These are phyloP conservation scores for Misgurnus anguillicaudatus DNA, from an alignment of 2,113 vertebrate genomes.

Conservation along the genomic window DNA sequence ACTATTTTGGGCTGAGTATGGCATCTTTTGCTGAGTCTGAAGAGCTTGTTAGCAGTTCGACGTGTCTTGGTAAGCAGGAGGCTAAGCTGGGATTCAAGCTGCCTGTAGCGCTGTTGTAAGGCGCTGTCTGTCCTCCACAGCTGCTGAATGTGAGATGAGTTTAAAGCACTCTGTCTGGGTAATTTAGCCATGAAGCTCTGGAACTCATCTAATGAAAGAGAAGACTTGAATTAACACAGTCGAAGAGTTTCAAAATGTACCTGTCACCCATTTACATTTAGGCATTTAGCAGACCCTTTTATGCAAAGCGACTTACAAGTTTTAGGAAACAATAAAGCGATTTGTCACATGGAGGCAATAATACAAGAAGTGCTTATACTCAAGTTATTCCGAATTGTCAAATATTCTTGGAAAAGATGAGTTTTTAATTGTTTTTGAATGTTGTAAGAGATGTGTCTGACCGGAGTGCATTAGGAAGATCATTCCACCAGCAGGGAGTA, in stretches of 20 bases:
- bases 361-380: too few species aligned
- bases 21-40: constrained; percentile 80
- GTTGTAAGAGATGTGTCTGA: too few species aligned
- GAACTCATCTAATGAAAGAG: constrained; percentile 73
- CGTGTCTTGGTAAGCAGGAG: constrained; percentile 72
- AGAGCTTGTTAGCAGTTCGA: constrained; percentile 75
- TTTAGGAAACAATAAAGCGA: too few species aligned
- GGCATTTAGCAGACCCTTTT: too few species aligned
- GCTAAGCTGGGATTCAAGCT: constrained; percentile 70
- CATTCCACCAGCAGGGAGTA: too few species aligned
- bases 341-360: too few species aligned
- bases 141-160: constrained; percentile 75
- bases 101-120: constrained; percentile 75
- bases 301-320: too few species aligned
- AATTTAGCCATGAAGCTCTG: constrained; percentile 75
- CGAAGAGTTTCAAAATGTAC: neutral
- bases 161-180: constrained; percentile 74
- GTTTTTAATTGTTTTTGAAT: too few species aligned
- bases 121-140: constrained; percentile 73
- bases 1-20: constrained; percentile 74
- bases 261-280: neutral
- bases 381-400: too few species aligned
- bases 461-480: too few species aligned
- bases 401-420: too few species aligned
- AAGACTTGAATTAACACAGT: neutral